These are phyloP conservation scores for Mus caroli DNA, from an alignment of 2,797 vertebrate species.

Conservation along the genomic window DNA sequence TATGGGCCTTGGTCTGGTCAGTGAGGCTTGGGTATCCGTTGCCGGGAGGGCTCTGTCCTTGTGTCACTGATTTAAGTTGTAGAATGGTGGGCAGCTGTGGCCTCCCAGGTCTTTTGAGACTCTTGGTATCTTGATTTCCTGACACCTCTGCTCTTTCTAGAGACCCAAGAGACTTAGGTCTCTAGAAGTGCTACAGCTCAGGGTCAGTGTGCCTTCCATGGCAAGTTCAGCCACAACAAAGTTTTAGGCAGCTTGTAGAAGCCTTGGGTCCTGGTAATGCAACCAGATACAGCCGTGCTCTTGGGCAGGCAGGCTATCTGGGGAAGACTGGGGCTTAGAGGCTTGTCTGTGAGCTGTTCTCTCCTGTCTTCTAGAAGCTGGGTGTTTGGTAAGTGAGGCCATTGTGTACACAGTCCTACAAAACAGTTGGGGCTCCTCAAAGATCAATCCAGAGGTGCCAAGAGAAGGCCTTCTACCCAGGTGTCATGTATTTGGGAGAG, in stretches of 20 bases:
- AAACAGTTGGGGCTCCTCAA: not conserved
- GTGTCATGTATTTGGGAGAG: not conserved
- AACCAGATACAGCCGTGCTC: not conserved
- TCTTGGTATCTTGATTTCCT: not conserved
- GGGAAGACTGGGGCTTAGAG: not conserved
- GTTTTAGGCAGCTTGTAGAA: not conserved
- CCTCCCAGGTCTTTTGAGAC: not conserved
- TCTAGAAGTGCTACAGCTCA: not conserved
- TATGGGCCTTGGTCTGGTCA: rapidly evolving
- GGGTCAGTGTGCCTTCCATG: not conserved
- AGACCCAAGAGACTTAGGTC: not conserved
- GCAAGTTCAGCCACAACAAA: not conserved
- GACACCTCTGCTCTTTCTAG: not conserved
- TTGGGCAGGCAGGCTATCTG: not conserved
- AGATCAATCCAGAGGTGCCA: not conserved
- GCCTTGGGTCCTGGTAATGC: not conserved
- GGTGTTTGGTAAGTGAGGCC: not conserved
- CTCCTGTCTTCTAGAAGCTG: not conserved
- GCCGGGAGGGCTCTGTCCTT: not conserved
- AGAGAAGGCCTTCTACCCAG: not conserved
- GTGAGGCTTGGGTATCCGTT: not conserved
- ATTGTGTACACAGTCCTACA: not conserved
- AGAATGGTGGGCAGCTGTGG: not conserved
- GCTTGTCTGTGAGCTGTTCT: not conserved
- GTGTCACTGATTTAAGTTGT: not conserved